These are phyloP conservation scores for Tetragonisca angustula DNA, from an alignment of 2,888 invertebrate genomes.

Conservation along the genomic window DNA sequence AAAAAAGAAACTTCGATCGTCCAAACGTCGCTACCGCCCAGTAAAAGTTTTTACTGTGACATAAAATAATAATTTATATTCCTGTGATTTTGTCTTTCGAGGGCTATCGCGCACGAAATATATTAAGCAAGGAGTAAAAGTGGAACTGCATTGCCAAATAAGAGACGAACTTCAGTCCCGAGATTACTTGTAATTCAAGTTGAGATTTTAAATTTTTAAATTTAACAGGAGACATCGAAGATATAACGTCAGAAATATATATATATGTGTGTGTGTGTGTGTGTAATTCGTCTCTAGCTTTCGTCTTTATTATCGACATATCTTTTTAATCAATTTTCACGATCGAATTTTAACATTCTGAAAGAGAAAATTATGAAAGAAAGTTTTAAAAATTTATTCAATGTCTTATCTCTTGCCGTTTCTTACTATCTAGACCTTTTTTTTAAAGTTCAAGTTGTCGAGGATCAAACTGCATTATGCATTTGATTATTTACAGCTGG, in stretches of 20 bases:
- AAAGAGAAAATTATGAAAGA: too few species aligned
- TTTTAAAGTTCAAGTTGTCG: too few species aligned
- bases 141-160: background rate
- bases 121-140: background rate
- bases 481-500: too few species aligned
- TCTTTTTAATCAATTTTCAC: too few species aligned
- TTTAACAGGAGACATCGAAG: background rate
- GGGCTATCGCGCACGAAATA: background rate
- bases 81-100: background rate
- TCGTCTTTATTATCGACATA: too few species aligned
- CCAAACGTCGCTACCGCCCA: background rate
- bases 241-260: background rate
- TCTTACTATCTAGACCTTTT: too few species aligned
- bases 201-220: background rate
- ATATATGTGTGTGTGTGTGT: background rate
- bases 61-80: conserved; percentile 33
- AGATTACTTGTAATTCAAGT: background rate
- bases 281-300: too few species aligned
- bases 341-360: too few species aligned
- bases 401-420: too few species aligned
- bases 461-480: too few species aligned
- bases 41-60: conserved; percentile 6
- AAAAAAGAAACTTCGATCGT: background rate
- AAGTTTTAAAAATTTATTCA: too few species aligned
- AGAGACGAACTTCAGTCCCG: background rate